These are phyloP conservation scores for Peromyscus californicus DNA, from an alignment of 2,113 vertebrate genomes.

Conservation along the genomic window DNA sequence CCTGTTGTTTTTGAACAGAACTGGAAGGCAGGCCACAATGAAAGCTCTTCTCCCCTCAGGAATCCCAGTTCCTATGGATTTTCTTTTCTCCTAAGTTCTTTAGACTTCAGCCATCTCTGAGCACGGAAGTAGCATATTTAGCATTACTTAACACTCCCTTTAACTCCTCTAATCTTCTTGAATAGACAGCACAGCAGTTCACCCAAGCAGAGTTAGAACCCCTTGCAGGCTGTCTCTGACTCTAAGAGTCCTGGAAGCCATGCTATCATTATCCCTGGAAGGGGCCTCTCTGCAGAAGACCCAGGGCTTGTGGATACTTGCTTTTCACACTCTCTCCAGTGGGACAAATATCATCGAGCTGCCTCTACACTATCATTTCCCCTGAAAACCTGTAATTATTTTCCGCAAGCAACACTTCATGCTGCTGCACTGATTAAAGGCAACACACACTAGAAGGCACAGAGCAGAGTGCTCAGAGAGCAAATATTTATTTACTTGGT, in stretches of 20 bases:
- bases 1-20: constrained; percentile 59
- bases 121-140: constrained; percentile 5
- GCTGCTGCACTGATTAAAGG: constrained; percentile 85
- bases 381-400: constrained; percentile 88
- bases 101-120: constrained; percentile 54
- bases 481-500: background rate
- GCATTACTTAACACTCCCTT: constrained; percentile 66
- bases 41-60: constrained; percentile 49
- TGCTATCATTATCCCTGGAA: constrained; percentile 86
- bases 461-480: background rate
- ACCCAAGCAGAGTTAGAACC: constrained; percentile 64
- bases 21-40: constrained; percentile 49
- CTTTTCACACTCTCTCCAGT: constrained; percentile 79
- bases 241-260: constrained; percentile 45
- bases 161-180: constrained; percentile 66
- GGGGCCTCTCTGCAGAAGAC: constrained; percentile 79
- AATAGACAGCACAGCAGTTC: constrained; percentile 60
- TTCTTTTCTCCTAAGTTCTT: constrained; percentile 17
- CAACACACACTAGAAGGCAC: constrained; percentile 66
- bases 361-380: constrained; percentile 84
- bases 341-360: constrained; percentile 86
- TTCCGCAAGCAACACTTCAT: constrained; percentile 82
- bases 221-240: constrained; percentile 65
- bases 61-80: constrained; percentile 59
- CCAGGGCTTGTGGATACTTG: constrained; percentile 60